Percentiles rank a stretch among this genome's conserved stretches.
These are phyloP conservation scores for Malacosoma neustria DNA, from an alignment of 2,888 invertebrate species.

Conservation along the genomic window DNA sequence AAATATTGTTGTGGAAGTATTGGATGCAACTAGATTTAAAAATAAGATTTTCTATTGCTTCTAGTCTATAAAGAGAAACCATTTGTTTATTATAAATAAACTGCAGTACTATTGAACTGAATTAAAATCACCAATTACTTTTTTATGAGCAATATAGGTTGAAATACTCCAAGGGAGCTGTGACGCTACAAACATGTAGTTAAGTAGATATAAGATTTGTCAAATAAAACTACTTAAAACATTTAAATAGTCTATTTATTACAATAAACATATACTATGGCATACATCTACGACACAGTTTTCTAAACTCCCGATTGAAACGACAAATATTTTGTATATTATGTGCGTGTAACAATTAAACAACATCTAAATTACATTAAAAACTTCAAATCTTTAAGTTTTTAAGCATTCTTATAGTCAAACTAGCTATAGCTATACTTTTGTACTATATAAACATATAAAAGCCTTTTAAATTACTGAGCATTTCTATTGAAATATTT, in stretches of 20 bases:
- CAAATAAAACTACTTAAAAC: conserved; percentile 43
- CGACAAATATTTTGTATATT: conserved; percentile 5
- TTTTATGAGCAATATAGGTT: too few species aligned
- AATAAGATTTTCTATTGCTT: too few species aligned
- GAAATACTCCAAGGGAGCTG: too few species aligned
- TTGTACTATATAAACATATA: background rate
- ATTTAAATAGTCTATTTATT: conserved; percentile 42
- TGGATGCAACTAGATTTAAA: too few species aligned
- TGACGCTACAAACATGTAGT: too few species aligned
- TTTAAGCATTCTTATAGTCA: background rate
- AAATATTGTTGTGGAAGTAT: too few species aligned
- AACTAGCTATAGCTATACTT: background rate
- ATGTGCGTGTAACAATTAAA: conserved; percentile 7
- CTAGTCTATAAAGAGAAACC: too few species aligned
- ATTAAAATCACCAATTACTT: too few species aligned
- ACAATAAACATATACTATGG: conserved; percentile 30
- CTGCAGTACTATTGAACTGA: too few species aligned
- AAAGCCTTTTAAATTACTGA: background rate
- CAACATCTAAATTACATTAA: background rate
- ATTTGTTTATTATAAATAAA: too few species aligned
- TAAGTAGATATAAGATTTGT: too few species aligned
- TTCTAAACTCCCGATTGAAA: background rate
- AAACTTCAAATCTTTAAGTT: background rate
- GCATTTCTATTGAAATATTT: background rate
- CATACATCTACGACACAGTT: conserved; percentile 18